phyloP scores from a whole-genome alignment of 2,797 vertebrate species.

The Sebastes variabilis region DNA sequence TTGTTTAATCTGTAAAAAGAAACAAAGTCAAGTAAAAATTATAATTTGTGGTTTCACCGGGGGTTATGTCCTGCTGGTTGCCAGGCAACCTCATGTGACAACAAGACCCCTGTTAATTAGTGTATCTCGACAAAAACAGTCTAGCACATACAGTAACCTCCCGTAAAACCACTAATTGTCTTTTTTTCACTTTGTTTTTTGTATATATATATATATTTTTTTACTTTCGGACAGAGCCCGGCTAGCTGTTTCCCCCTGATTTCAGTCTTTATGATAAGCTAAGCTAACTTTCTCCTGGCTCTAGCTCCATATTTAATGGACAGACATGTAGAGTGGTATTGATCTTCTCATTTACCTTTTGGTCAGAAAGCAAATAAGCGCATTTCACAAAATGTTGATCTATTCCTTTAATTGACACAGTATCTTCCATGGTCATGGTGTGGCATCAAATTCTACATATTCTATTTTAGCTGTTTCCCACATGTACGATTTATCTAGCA shows the following conservation, averaged over 20 bases:
- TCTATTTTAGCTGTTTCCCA: background rate
- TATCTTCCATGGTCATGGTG: background rate
- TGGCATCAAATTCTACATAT: background rate
- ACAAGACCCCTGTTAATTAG: background rate
- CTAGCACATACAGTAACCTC: background rate
- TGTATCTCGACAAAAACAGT: background rate
- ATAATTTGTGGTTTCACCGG: background rate
- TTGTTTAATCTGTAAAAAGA: background rate
- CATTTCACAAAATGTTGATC: background rate
- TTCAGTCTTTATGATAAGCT: background rate
- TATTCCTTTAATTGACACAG: background rate
- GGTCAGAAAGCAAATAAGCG: background rate
- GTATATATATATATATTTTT: background rate
- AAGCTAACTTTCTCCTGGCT: background rate
- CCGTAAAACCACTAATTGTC: background rate
- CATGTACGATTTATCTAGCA: background rate
- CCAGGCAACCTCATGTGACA: background rate
- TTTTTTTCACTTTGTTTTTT: background rate
- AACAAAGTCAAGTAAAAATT: background rate
- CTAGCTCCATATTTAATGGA: background rate
- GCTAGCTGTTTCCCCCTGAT: background rate
- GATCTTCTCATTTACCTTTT: background rate
- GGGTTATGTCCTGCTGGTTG: background rate
- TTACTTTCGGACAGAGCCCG: background rate
- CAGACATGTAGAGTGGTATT: background rate